phyloP scores from a whole-genome alignment of 1,140 invertebrate genomes.

The Drosophila bocki region DNA sequence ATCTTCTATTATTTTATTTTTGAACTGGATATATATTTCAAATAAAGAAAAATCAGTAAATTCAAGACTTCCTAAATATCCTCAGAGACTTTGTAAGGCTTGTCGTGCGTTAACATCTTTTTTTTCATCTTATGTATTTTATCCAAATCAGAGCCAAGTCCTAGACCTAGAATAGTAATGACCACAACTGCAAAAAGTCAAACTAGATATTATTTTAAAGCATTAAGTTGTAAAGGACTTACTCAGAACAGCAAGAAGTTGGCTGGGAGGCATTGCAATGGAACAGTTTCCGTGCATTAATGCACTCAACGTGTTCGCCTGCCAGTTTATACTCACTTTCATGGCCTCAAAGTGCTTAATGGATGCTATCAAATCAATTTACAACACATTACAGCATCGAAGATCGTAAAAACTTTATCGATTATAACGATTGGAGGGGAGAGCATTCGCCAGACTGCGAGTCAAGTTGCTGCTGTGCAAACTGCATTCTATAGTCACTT shows the following conservation, averaged over 20 bases:
- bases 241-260: conserved; percentile 33
- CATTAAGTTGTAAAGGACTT: background rate
- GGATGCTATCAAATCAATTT: conserved; percentile 54
- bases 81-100: conserved; percentile 44
- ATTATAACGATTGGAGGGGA: conserved; percentile 1
- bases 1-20: background rate
- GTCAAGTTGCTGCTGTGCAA: background rate
- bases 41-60: background rate
- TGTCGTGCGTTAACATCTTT: conserved; percentile 3
- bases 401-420: conserved; percentile 40
- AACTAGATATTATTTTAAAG: background rate
- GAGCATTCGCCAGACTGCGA: background rate
- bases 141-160: background rate
- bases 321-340: conserved; percentile 27
- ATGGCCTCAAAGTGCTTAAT: conserved; percentile 5
- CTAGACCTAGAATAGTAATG: background rate
- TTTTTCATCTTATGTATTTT: conserved; percentile 11
- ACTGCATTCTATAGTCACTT: background rate
- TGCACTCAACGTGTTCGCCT: background rate
- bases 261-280: conserved; percentile 24
- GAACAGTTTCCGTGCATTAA: conserved; percentile 12
- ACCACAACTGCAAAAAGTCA: conserved; percentile 13
- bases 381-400: conserved; percentile 28
- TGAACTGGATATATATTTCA: no score
- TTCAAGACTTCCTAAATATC: conserved; percentile 23